Evolutionary conservation across 1,140 invertebrate species (phyloP).

Genomic region (Tetranychus cinnabarinus): DNA sequence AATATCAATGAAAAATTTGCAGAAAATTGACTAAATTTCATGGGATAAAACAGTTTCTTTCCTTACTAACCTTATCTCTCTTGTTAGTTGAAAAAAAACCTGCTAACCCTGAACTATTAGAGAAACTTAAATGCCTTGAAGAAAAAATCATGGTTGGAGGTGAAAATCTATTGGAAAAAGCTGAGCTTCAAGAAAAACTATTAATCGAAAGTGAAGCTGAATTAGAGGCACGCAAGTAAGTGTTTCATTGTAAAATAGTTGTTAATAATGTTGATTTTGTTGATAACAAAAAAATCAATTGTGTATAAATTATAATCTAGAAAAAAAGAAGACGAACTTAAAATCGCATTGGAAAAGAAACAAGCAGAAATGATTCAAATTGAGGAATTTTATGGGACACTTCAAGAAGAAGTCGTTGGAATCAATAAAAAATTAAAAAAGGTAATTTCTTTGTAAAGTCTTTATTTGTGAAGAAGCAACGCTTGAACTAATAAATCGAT

Average conservation of each 20-base stretch:
- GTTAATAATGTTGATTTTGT: no score
- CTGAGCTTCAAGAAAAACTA: slow-evolving; percentile 71
- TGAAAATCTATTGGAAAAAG: slow-evolving; percentile 92
- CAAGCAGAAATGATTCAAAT: slow-evolving; percentile 74
- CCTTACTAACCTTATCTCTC: no score
- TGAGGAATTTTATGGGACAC: slow-evolving; percentile 77
- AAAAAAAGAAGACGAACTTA: slow-evolving; percentile 53
- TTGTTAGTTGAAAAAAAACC: no score
- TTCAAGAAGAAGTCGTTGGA: slow-evolving; percentile 76
- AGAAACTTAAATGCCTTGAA: slow-evolving; percentile 70
- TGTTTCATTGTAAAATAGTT: not conserved
- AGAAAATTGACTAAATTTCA: not conserved
- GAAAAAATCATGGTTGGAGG: slow-evolving; percentile 92
- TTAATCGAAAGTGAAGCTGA: slow-evolving; percentile 74
- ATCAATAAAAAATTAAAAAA: slow-evolving; percentile 82
- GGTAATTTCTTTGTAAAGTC: slow-evolving; percentile 22
- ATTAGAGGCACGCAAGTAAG: slow-evolving; percentile 41
- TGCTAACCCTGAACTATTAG: slow-evolving; percentile 2
- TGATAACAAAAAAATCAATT: not conserved
- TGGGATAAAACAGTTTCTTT: not conserved
- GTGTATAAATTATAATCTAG: slow-evolving; percentile 15
- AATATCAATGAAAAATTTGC: not conserved
- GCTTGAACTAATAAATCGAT: slow-evolving; percentile 65
- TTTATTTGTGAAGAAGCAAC: slow-evolving; percentile 42
- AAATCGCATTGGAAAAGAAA: slow-evolving; percentile 55